These are phyloP conservation scores for Rhabdornis inornatus DNA, from an alignment of 2,113 vertebrate species.

Conservation along the genomic window DNA sequence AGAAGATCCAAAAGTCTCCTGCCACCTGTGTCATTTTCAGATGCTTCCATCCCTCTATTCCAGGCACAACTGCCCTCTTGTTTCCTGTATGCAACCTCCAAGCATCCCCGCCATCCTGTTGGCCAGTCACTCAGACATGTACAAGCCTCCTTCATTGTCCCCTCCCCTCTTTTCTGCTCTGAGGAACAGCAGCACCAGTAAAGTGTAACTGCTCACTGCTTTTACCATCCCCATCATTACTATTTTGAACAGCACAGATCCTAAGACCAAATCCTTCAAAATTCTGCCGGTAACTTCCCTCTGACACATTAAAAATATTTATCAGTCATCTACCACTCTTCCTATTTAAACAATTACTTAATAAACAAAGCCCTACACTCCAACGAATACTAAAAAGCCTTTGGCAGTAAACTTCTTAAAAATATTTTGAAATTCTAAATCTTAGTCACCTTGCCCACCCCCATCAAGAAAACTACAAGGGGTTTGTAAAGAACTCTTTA, in stretches of 20 bases:
- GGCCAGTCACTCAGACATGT: background rate
- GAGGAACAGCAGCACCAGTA: background rate
- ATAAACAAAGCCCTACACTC: background rate
- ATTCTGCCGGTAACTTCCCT: background rate
- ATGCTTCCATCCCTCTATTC: background rate
- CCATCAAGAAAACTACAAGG: background rate
- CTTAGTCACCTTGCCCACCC: background rate
- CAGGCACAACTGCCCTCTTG: background rate
- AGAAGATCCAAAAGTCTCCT: background rate
- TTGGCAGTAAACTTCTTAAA: background rate
- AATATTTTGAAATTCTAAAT: background rate
- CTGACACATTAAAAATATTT: background rate
- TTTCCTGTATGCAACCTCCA: background rate
- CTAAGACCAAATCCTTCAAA: background rate
- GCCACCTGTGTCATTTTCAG: accelerated
- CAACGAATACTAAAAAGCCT: background rate
- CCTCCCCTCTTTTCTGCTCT: background rate
- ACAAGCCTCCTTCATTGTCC: background rate
- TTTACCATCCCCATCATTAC: background rate
- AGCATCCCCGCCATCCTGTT: background rate
- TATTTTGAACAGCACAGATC: background rate
- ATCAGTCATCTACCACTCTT: background rate
- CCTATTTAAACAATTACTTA: background rate
- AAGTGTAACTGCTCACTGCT: background rate
- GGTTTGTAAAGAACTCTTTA: background rate